A percentile compares a stretch with the other conserved stretches of the same genome.
Evolutionary conservation across 2,113 vertebrate species (phyloP).

Genomic region (Periophthalmodon schlosseri): DNA sequence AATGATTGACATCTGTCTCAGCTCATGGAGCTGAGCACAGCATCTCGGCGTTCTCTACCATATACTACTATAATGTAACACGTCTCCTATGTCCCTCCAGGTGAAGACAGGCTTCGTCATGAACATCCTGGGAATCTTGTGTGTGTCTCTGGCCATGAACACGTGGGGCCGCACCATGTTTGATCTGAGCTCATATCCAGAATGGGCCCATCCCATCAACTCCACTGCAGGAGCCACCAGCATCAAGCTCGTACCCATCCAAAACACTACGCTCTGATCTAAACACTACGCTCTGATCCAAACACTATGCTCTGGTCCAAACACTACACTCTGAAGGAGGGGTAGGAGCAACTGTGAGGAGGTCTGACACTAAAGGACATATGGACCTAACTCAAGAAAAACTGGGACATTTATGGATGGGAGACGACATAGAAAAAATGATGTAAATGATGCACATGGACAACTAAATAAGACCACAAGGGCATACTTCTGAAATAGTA

Average conservation of each 20-base stretch:
- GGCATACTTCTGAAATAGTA: neutral
- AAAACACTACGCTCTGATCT: conserved; percentile 71
- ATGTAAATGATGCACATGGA: neutral
- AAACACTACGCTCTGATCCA: conserved; percentile 55
- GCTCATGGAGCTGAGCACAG: too few species aligned
- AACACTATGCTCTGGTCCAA: neutral
- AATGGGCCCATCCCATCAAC: conserved; percentile 86
- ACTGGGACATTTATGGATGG: neutral
- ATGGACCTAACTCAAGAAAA: conserved; percentile 2
- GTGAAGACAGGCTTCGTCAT: conserved; percentile 92
- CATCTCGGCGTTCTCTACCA: too few species aligned
- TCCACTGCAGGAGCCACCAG: conserved; percentile 50
- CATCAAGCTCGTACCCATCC: conserved; percentile 66
- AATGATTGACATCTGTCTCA: too few species aligned
- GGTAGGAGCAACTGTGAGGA: neutral
- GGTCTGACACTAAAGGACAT: conserved; percentile 21
- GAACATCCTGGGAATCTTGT: conserved; percentile 91
- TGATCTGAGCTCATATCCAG: conserved; percentile 84
- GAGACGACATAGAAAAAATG: neutral
- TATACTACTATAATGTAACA: too few species aligned
- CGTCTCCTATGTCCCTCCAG: conserved; percentile 66
- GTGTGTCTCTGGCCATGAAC: conserved; percentile 91
- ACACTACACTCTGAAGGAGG: neutral
- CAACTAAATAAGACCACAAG: neutral
- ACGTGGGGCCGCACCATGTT: conserved; percentile 94